Percentiles rank a stretch among this genome's conserved stretches.
phyloP scores from a whole-genome alignment of 2,113 vertebrate species.

The Todiramphus saurophagus region DNA sequence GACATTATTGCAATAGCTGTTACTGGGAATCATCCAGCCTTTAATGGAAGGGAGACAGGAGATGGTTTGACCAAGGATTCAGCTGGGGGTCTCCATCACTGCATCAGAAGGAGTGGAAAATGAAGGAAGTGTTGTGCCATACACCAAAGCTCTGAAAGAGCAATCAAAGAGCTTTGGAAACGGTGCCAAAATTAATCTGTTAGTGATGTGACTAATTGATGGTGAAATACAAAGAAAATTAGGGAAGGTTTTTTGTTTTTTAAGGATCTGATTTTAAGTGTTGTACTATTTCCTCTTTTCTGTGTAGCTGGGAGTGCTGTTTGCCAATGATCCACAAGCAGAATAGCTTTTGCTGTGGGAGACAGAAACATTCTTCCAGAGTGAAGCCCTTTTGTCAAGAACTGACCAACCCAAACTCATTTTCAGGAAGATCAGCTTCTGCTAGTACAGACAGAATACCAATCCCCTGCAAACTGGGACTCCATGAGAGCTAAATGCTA shows the following conservation, averaged over 20 bases:
- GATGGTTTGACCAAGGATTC: neutral
- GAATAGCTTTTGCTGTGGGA: neutral
- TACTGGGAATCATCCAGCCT: neutral
- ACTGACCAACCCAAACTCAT: neutral
- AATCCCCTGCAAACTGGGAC: neutral
- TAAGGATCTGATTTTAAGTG: neutral
- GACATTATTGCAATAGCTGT: slow-evolving; percentile 25
- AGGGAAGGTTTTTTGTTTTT: neutral
- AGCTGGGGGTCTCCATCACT: neutral
- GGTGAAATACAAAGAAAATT: neutral
- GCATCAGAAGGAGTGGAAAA: neutral
- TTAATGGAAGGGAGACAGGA: slow-evolving; percentile 4
- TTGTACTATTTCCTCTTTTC: neutral
- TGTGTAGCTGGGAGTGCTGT: neutral
- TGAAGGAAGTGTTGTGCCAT: neutral
- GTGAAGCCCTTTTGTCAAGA: neutral
- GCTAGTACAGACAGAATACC: neutral
- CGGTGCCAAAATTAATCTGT: neutral
- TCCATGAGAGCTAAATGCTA: neutral
- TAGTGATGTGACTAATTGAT: neutral
- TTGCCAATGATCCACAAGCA: neutral
- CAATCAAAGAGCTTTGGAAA: neutral
- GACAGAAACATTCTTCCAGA: neutral
- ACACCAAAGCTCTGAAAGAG: neutral
- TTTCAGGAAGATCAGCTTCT: neutral